Conservation (phyloP, 2,797 vertebrate genomes). For the Limnodromus scolopaceus region DNA sequence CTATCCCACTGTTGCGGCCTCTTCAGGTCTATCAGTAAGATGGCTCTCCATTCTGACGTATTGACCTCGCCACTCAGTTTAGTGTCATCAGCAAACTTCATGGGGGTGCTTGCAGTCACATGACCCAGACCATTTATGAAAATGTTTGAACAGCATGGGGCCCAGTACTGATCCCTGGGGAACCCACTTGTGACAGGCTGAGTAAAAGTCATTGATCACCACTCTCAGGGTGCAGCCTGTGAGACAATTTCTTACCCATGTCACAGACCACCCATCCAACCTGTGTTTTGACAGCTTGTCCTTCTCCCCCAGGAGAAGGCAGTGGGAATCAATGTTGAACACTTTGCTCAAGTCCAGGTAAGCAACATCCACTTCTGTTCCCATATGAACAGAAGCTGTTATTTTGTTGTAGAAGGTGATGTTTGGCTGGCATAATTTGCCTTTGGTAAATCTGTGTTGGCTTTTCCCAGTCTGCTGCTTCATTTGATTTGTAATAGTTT, state of each 20-base stretch:
- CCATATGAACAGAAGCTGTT: background rate
- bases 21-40: background rate
- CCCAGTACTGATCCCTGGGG: background rate
- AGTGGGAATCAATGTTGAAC: background rate
- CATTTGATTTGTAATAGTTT: background rate
- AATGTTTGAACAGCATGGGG: fast-evolving
- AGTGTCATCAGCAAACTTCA: background rate
- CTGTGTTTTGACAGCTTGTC: background rate
- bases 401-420: background rate
- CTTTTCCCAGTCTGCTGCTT: background rate
- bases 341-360: background rate
- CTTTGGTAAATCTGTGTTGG: background rate
- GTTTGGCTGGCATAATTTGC: background rate
- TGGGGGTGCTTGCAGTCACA: background rate
- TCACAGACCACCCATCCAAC: background rate
- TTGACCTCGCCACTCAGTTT: fast-evolving
- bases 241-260: background rate
- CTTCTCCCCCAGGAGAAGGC: background rate
- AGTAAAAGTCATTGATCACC: background rate
- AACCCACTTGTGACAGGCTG: background rate
- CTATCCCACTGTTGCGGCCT: background rate
- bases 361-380: background rate
- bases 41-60: fast-evolving
- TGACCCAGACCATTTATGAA: background rate
- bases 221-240: background rate